These are phyloP conservation scores for Hoplostethus mediterraneus DNA, from an alignment of 2,797 vertebrate genomes.

Conservation along the genomic window DNA sequence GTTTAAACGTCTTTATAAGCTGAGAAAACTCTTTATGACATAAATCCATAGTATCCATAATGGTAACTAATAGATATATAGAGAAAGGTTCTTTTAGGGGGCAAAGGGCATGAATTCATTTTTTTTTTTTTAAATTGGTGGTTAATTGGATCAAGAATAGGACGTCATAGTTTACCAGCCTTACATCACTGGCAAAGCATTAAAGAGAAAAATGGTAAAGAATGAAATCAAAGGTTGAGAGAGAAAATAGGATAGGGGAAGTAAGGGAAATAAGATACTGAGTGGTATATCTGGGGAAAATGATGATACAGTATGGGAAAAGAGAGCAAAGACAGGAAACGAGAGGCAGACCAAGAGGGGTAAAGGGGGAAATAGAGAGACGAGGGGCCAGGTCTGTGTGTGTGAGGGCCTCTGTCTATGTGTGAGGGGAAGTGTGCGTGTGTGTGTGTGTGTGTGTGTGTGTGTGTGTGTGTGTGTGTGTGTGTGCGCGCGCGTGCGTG, in stretches of 20 bases:
- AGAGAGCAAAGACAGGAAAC: not conserved
- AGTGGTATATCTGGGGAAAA: not conserved
- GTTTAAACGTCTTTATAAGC: no score
- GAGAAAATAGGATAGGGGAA: conserved; percentile 4
- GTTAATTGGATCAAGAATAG: no score
- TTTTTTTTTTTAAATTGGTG: no score
- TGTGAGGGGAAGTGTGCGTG: conserved; percentile 68
- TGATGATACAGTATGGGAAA: conserved; percentile 39
- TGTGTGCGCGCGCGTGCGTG: conserved; percentile 19
- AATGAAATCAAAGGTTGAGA: not conserved
- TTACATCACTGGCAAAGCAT: no score
- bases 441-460: conserved; percentile 34
- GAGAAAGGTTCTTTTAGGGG: no score
- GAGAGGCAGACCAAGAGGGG: not conserved
- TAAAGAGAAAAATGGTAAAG: not conserved
- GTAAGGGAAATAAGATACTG: no score
- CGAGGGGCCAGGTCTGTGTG: conserved; percentile 56
- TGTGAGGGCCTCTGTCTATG: conserved; percentile 72
- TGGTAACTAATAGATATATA: no score
- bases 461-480: conserved; percentile 59
- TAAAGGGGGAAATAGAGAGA: conserved; percentile 32
- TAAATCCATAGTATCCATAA: no score
- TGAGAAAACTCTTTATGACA: no score
- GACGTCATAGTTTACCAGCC: no score
- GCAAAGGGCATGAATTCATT: no score